Conservation (phyloP, 2,113 vertebrate species). For the Corapipo altera region DNA sequence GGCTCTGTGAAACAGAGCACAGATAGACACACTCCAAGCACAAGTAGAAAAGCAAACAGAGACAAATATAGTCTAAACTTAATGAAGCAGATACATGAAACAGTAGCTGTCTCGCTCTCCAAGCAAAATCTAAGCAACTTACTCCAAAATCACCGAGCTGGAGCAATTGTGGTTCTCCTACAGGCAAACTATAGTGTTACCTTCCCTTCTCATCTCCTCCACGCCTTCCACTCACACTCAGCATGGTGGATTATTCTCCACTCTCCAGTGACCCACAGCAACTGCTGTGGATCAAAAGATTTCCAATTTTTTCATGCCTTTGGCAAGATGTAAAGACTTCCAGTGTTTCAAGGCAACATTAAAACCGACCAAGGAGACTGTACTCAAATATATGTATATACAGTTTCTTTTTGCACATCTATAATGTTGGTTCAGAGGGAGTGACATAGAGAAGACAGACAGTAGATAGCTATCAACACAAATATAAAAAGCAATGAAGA, state of each 20-base stretch:
- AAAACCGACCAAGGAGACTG: background rate
- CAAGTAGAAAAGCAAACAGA: slow-evolving; percentile 71
- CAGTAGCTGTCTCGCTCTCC: slow-evolving; percentile 49
- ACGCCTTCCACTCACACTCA: background rate
- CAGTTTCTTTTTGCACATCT: background rate
- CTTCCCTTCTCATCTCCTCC: background rate
- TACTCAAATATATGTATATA: background rate
- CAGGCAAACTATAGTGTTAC: background rate
- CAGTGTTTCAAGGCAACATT: background rate
- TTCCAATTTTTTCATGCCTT: background rate
- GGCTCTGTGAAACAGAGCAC: slow-evolving; percentile 60
- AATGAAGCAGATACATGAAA: slow-evolving; percentile 69
- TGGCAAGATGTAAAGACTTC: background rate
- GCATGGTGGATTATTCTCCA: background rate
- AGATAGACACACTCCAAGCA: slow-evolving; percentile 70
- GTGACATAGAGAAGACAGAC: background rate
- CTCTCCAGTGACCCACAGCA: slow-evolving; percentile 12
- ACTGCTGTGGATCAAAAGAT: background rate
- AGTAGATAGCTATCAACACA: background rate
- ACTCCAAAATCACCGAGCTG: slow-evolving; percentile 16
- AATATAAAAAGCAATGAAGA: background rate
- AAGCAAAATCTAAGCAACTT: slow-evolving; percentile 39
- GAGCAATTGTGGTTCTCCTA: background rate
- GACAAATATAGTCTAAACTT: slow-evolving; percentile 68
- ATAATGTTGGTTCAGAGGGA: background rate